Conservation (phyloP, 2,113 vertebrate genomes). For the Sturnus vulgaris region DNA sequence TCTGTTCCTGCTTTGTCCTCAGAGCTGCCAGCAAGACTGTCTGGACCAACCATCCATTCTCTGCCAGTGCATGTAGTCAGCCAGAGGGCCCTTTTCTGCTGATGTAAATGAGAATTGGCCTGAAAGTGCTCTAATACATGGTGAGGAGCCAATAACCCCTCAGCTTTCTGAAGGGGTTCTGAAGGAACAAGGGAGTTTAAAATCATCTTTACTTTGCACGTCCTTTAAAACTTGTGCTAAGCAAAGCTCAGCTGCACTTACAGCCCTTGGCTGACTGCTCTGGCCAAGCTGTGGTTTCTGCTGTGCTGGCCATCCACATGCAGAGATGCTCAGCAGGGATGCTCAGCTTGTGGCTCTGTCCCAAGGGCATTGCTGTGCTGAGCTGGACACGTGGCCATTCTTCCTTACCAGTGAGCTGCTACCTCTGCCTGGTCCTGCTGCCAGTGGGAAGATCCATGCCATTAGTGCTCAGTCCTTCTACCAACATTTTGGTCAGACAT, state of each 20-base stretch:
- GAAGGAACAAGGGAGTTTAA: constrained; percentile 14
- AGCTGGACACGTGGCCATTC: background rate
- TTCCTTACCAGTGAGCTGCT: background rate
- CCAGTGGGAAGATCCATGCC: background rate
- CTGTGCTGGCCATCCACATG: background rate
- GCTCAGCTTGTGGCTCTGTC: background rate
- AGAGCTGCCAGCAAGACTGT: background rate
- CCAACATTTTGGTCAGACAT: background rate
- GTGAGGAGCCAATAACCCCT: background rate
- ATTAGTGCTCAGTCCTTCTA: background rate
- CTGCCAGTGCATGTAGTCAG: constrained; percentile 14
- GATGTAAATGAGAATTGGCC: constrained; percentile 23
- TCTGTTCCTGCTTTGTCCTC: constrained; percentile 47
- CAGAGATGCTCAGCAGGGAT: background rate
- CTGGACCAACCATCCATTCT: constrained; percentile 23
- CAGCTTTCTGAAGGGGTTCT: background rate
- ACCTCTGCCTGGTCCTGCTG: background rate
- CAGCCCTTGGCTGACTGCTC: background rate
- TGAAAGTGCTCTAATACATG: background rate
- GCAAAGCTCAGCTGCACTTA: background rate
- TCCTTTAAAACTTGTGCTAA: background rate
- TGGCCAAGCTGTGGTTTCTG: background rate
- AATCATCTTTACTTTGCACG: constrained; percentile 8
- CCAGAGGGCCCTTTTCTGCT: constrained; percentile 27
- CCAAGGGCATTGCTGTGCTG: background rate